Evolutionary conservation across 2,888 invertebrate species (phyloP), one percentile per base, ranked within the genome.

Genomic region (Prosapia bicincta): DNA sequence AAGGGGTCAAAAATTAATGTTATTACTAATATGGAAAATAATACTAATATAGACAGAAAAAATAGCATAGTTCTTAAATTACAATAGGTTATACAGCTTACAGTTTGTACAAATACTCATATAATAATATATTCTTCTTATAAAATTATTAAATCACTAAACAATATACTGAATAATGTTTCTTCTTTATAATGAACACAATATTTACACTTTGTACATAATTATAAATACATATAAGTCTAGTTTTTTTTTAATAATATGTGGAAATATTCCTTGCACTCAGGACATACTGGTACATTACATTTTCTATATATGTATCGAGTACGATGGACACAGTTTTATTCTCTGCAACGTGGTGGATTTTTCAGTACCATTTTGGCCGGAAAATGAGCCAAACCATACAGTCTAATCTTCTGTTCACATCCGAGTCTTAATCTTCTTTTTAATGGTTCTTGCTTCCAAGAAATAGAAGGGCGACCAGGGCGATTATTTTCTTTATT

Each of bases 261-360:
- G 38, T 38, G 38, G 15, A 38, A 38, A 9, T 38, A 9, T 38
- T 38, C 70, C 70, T 32, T 70, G 32, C 70, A 70, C 15, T 70
- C 70, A 30, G 70, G 70, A 30, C 70, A 70, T 23, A 70, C 32
- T 13, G 69, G 69, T 15, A 69, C 69, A 20, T 70, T 10, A 70
- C 32, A 70, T 9, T 70, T 70, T 20, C 26, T 70, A 38, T 38
- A 70, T 23, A 32, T 70, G 30, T 32, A 70, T 15, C 70, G 30
- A 15, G 70, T 70, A 24, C 70, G 70, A 10, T 38, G 30, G 13
- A 24, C 15, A 30, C 70, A 70, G 30, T 28, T 70, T 70, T 70
- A 32, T 38, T 70, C 70, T 70, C 70, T 26, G 32, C 70, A 70
- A 24, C 32, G 26, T 24, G 32, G 32, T 24, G 70, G 30, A 15